Evolutionary conservation across 2,113 vertebrate genomes (phyloP).

Genomic region (Ivindomyrus marchei): DNA sequence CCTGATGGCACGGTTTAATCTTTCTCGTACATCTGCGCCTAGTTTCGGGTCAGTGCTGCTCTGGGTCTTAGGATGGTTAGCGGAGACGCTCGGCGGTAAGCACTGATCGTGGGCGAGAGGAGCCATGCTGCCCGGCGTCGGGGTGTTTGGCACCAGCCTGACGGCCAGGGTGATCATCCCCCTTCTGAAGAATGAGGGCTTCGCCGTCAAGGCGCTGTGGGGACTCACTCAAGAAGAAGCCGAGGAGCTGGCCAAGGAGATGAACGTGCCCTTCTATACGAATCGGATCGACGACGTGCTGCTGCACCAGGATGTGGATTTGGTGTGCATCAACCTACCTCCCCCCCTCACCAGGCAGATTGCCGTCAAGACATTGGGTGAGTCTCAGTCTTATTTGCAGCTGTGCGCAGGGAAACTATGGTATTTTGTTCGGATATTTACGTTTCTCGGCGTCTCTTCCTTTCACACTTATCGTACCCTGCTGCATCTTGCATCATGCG

Average conservation of each 20-base stretch:
- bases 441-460: neutral
- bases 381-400: slow-evolving; percentile 44
- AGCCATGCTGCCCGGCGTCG: slow-evolving; percentile 94
- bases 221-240: slow-evolving; percentile 92
- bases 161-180: slow-evolving; percentile 91
- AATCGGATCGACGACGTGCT: slow-evolving; percentile 95
- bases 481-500: neutral
- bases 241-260: slow-evolving; percentile 94
- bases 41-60: slow-evolving; percentile 16
- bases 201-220: slow-evolving; percentile 92
- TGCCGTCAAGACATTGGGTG: slow-evolving; percentile 92
- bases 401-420: neutral
- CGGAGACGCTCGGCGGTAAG: slow-evolving; percentile 7
- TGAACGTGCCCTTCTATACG: slow-evolving; percentile 93
- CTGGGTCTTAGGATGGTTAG: slow-evolving; percentile 1
- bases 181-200: slow-evolving; percentile 87
- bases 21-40: slow-evolving; percentile 25
- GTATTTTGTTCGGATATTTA: neutral
- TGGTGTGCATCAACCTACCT: slow-evolving; percentile 96
- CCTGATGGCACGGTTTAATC: slow-evolving; percentile 36
- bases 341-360: slow-evolving; percentile 93
- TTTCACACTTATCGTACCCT: neutral
- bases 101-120: slow-evolving; percentile 25
- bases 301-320: slow-evolving; percentile 91
- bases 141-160: slow-evolving; percentile 94